Percentiles rank a stretch among this genome's conserved stretches.
These are phyloP conservation scores for Hirtodrosophila duncani DNA, from an alignment of 2,888 invertebrate species.

Conservation along the genomic window DNA sequence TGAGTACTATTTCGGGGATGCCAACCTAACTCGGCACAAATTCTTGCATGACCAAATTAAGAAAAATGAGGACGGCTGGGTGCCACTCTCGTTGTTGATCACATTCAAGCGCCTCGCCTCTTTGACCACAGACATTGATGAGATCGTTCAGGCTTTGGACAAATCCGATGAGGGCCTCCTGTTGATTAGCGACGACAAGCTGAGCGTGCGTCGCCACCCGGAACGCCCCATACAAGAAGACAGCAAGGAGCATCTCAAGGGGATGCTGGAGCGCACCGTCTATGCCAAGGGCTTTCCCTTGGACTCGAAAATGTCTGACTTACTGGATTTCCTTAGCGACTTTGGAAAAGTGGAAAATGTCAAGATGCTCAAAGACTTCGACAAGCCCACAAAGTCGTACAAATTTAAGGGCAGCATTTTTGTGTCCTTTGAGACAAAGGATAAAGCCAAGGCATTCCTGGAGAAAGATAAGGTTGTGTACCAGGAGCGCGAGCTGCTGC, in stretches of 20 bases:
- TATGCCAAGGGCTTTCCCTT: slow-evolving; percentile 93
- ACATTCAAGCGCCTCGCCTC: slow-evolving; percentile 92
- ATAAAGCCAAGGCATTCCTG: slow-evolving; percentile 89
- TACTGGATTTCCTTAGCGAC: slow-evolving; percentile 86
- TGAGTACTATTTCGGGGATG: slow-evolving; percentile 86
- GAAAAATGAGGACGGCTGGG: slow-evolving; percentile 94
- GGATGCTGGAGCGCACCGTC: slow-evolving; percentile 86
- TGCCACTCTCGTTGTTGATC: slow-evolving; percentile 88
- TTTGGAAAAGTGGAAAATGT: slow-evolving; percentile 85
- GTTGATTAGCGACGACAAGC: slow-evolving; percentile 82
- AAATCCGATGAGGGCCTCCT: slow-evolving; percentile 86
- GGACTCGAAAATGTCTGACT: slow-evolving; percentile 83
- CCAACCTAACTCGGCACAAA: slow-evolving; percentile 94
- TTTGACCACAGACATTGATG: slow-evolving; percentile 83
- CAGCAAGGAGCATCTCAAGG: slow-evolving; percentile 89
- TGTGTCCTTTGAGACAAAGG: slow-evolving; percentile 88
- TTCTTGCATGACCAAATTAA: slow-evolving; percentile 93
- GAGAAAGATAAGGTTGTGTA: slow-evolving; percentile 85
- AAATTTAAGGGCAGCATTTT: slow-evolving; percentile 96
- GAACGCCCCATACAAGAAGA: slow-evolving; percentile 87
- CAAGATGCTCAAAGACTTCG: slow-evolving; percentile 81
- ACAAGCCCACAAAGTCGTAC: slow-evolving; percentile 82
- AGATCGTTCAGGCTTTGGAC: slow-evolving; percentile 86
- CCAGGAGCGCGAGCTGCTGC: slow-evolving; percentile 82
- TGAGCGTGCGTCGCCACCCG: slow-evolving; percentile 84